A percentile compares a stretch with the other conserved stretches of the same genome.
Evolutionary conservation across 2,888 invertebrate species (phyloP).

Genomic region (Plemyria rubiginata): DNA sequence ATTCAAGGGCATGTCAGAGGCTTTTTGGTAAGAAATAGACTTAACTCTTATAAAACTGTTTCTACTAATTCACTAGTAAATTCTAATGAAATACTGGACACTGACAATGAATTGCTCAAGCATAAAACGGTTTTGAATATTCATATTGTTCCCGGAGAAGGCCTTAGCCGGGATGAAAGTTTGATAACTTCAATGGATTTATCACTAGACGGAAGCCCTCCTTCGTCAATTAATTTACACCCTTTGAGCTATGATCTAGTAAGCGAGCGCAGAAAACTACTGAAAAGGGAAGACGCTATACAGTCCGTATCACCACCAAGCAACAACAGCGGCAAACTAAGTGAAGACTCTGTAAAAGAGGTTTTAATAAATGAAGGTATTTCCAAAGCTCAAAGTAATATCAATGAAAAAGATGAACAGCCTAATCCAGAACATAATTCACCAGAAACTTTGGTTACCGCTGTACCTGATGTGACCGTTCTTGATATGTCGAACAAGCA

Average conservation of each 20-base stretch:
- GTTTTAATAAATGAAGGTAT: constrained; percentile 47
- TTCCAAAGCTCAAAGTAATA: constrained; percentile 29
- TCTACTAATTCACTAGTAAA: constrained; percentile 69
- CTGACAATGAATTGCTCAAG: constrained; percentile 60
- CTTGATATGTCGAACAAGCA: constrained; percentile 27
- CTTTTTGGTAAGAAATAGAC: constrained; percentile 85
- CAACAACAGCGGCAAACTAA: constrained; percentile 76
- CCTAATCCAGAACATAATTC: constrained; percentile 33
- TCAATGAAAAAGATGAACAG: constrained; percentile 27
- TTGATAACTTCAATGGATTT: constrained; percentile 73
- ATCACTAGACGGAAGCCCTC: constrained; percentile 75
- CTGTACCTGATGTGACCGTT: constrained; percentile 49
- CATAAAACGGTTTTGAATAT: constrained; percentile 77
- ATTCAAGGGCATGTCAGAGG: constrained; percentile 89
- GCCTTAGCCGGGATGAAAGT: constrained; percentile 75
- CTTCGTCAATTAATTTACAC: constrained; percentile 71
- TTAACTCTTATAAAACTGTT: constrained; percentile 71
- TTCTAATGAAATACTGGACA: constrained; percentile 66
- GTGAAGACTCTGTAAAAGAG: constrained; percentile 75
- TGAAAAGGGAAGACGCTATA: constrained; percentile 81
- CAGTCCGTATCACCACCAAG: constrained; percentile 79
- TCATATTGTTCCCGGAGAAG: constrained; percentile 75
- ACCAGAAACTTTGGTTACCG: constrained; percentile 49
- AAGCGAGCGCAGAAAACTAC: constrained; percentile 74
- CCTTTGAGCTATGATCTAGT: constrained; percentile 70